Evolutionary conservation across 2,797 vertebrate genomes (phyloP), one percentile per base, ranked within the genome.

Genomic region (Myotis findleyi): DNA sequence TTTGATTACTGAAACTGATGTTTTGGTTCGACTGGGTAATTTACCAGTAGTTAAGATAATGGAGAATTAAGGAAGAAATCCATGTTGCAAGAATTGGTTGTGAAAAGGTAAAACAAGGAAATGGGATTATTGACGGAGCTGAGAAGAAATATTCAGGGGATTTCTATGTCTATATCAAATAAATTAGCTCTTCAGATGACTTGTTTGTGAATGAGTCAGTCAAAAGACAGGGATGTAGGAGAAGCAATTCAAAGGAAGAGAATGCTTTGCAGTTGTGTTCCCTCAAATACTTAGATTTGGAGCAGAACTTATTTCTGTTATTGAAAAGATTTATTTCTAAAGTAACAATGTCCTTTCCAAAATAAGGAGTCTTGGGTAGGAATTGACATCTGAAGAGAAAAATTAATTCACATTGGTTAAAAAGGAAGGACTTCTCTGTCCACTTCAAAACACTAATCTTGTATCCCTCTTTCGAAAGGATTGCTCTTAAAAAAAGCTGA

Each of bases 21-120:
- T 92, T 97, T 96, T 95, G 88, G 77, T 95, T 95, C 57, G 49
- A 76, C 64, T 75, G 76, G 71, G 53, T 87, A 93, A 97, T 96
- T 97, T 95, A 57, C 47, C 95, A 93, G 87, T 81, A 81, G 77
- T 87, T 94, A 95, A 91, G 53, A 87, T 92, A 87, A 96, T 87
- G 89, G 64, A 85, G 53, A 93, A 94, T 92, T 86, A 96, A 92
- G 85, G 66, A 95, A 79, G 71, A 97, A 96, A 93, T 91, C 73
- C 79, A 91, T 93, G 33, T 81, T 92, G 87, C 82, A 55, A 72
- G 49, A 92, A 91, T 53, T 51, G 57, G 62, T 91, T 80, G 75
- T 97, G 41, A 81, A 81, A 86, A 64, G 73, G 91, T 87, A 59
- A 89, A 95, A 72, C 1, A n/a, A 90, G 89, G 71, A 92, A 96